phyloP scores from a whole-genome alignment of 2,113 vertebrate genomes.

The Sinocyclocheilus rhinocerous region DNA sequence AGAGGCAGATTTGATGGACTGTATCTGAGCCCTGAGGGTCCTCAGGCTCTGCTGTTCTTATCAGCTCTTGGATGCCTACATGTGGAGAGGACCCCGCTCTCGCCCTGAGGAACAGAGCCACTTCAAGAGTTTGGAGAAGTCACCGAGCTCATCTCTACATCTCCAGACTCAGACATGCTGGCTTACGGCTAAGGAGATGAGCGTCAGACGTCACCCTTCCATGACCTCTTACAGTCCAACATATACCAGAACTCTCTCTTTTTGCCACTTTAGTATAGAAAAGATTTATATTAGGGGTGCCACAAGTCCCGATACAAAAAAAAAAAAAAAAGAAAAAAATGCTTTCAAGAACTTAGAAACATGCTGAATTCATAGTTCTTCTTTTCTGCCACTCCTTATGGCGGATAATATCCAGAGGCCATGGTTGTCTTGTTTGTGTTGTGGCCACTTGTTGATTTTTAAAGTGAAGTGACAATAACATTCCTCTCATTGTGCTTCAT shows the following conservation, averaged over 20 bases:
- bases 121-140: slow-evolving; percentile 21
- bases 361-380: too few relatives aligned
- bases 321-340: not conserved
- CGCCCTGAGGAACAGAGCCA: slow-evolving; percentile 19
- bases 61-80: slow-evolving; percentile 42
- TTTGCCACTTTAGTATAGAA: not conserved
- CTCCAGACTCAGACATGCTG: slow-evolving; percentile 16
- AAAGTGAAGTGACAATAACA: slow-evolving; percentile 38
- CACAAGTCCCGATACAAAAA: not conserved
- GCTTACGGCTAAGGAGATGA: slow-evolving; percentile 20
- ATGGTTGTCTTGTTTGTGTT: slow-evolving; percentile 39
- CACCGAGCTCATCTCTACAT: slow-evolving; percentile 20
- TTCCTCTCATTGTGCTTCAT: slow-evolving; percentile 41
- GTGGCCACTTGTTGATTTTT: slow-evolving; percentile 48
- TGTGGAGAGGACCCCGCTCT: slow-evolving; percentile 25
- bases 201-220: slow-evolving; percentile 26
- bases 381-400: too few relatives aligned
- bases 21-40: slow-evolving; percentile 29
- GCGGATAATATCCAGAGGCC: slow-evolving; percentile 37
- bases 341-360: not conserved
- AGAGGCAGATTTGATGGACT: slow-evolving; percentile 22
- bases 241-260: not conserved
- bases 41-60: slow-evolving; percentile 34
- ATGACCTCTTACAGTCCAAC: not conserved
- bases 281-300: not conserved